These are phyloP conservation scores for Chrosomus eos DNA, from an alignment of 2,797 vertebrate species.

Conservation along the genomic window DNA sequence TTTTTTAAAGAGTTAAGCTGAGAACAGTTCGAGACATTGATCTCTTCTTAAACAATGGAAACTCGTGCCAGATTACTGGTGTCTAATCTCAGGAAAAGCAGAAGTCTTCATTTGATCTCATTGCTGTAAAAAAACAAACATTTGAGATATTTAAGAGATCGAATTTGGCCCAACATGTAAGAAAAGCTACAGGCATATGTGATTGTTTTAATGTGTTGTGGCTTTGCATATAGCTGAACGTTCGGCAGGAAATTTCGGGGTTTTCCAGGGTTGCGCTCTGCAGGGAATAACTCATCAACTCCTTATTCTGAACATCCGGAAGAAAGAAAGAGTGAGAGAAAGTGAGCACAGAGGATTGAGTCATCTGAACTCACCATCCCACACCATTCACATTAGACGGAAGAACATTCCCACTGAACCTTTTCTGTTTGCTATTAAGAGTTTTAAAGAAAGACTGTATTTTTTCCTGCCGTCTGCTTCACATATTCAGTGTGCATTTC, in stretches of 20 bases:
- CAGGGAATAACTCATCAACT: conserved; percentile 63
- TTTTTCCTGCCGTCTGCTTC: conserved; percentile 32
- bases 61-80: not conserved
- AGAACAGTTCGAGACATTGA: not conserved
- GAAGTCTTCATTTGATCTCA: not conserved
- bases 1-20: not conserved
- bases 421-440: conserved; percentile 48
- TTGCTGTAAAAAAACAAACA: not conserved
- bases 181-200: not conserved
- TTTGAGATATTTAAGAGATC: not conserved
- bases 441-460: conserved; percentile 8
- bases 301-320: conserved; percentile 51
- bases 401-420: conserved; percentile 39
- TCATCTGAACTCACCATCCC: conserved; percentile 56
- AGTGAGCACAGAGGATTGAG: conserved; percentile 40
- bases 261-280: conserved; percentile 75
- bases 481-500: conserved; percentile 40
- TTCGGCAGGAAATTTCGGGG: conserved; percentile 73
- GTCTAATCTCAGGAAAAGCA: not conserved
- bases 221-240: conserved; percentile 20
- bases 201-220: conserved; percentile 25
- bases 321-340: conserved; percentile 18
- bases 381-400: conserved; percentile 41
- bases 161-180: not conserved
- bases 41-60: not conserved